Evolutionary conservation across 2,113 vertebrate genomes (phyloP), one percentile per base, ranked within the genome.

Genomic region (Sinocyclocheilus rhinocerous): DNA sequence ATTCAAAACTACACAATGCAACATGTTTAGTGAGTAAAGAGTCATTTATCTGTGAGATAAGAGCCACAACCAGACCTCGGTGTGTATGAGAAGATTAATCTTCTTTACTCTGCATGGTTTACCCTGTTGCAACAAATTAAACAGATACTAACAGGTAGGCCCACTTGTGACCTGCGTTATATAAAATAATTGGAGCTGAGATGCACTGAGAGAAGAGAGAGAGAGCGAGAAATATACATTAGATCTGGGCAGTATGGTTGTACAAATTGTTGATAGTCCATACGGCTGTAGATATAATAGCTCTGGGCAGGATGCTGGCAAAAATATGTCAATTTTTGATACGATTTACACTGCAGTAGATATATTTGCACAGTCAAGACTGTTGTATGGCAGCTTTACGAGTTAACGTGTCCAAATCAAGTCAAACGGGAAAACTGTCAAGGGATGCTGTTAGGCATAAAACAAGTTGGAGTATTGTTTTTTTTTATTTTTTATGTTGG

Each of bases 31-130:
- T 61, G 69, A 84, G 85, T 84, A 84, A 83, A 76, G 72, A 89
- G 70, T 83, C 69, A 87, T 89, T 73, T 45, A 84, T 89, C 82
- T 89, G 80, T 50, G 86, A 87, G 87, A 86, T 81, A 89, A 84
- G 85, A 73, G 76, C 65, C 50, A 65, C 73, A 52, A 52, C 69
- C 85, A 84, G 81, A 84, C 70, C 81, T 57, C 26, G 0, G 26
- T 65, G 45, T 83, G 75, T 55, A 76, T 81, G 76, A 33, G n/a
- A 63, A 75, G 63, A 89, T 84, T 81, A 69, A 86, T 89, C 81
- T 89, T 89, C 75, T 84, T 88, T 86, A 86, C 65, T 36, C 65
- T 84, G 73, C 24, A 67, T 84, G 81, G 52, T 70, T 50, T 80
- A 81, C 87, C 72, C 76, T 80, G 72, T 63, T 86, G 69, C 65